Evolutionary conservation across 2,113 vertebrate species (phyloP).

Genomic region (Ondatra zibethicus): DNA sequence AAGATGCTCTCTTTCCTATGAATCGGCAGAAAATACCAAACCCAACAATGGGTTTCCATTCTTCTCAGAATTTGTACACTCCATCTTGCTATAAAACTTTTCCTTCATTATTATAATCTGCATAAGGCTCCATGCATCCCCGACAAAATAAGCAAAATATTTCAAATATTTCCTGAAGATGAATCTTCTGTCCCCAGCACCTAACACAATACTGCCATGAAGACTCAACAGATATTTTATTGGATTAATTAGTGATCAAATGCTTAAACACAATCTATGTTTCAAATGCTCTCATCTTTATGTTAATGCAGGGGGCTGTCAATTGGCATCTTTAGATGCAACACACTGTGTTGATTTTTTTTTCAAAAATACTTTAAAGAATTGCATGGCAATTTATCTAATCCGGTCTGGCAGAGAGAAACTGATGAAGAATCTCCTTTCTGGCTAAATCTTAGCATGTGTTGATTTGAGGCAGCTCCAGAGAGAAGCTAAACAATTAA

Average conservation of each 20-base stretch:
- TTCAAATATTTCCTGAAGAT: slow-evolving; percentile 36
- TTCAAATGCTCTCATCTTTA: slow-evolving; percentile 50
- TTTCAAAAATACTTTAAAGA: slow-evolving; percentile 60
- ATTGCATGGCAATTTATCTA: slow-evolving; percentile 69
- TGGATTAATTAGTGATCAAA: slow-evolving; percentile 58
- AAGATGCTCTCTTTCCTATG: neutral
- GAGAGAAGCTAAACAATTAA: slow-evolving; percentile 72
- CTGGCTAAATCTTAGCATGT: neutral
- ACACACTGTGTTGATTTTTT: neutral
- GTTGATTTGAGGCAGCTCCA: slow-evolving; percentile 45
- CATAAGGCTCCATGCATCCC: neutral
- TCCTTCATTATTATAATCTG: neutral
- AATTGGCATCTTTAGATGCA: slow-evolving; percentile 71
- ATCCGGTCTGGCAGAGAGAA: slow-evolving; percentile 59
- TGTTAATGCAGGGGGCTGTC: neutral
- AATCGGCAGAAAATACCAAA: neutral
- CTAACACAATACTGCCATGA: neutral
- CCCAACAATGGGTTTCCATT: neutral
- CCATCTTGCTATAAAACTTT: slow-evolving; percentile 15
- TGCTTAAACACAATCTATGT: neutral
- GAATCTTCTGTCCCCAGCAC: neutral
- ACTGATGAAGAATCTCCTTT: slow-evolving; percentile 41
- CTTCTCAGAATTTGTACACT: slow-evolving; percentile 30
- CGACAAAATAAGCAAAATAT: slow-evolving; percentile 24
- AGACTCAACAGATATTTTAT: slow-evolving; percentile 57